Evolutionary conservation across 1,140 invertebrate species (phyloP).

Genomic region (Lepidurus couesii): DNA sequence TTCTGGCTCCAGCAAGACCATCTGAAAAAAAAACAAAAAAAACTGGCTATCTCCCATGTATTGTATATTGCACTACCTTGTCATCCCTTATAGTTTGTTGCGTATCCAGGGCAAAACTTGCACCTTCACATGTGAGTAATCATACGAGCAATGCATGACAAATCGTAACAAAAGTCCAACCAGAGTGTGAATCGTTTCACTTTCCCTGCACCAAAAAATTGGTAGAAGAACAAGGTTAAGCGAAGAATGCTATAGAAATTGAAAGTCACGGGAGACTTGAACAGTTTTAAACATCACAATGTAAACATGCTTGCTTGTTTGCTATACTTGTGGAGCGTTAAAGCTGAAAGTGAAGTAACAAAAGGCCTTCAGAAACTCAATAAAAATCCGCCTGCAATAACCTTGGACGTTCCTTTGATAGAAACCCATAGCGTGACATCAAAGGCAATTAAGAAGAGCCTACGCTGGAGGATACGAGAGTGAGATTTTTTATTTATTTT

Average conservation of each 20-base stretch:
- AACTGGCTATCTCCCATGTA: neutral
- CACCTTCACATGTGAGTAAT: constrained; percentile 1
- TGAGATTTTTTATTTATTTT: too few relatives aligned
- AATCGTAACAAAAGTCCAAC: neutral
- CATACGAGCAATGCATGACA: neutral
- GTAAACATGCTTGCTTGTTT: neutral
- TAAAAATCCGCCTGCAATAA: neutral
- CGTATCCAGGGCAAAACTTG: neutral
- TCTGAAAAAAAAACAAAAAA: neutral
- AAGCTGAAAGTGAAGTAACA: neutral
- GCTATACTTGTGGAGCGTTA: neutral
- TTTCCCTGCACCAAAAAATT: neutral
- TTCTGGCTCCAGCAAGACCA: constrained; percentile 3
- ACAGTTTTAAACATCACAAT: too few relatives aligned
- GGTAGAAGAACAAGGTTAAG: too few relatives aligned
- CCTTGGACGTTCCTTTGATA: neutral
- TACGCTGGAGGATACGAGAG: too few relatives aligned
- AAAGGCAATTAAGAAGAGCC: too few relatives aligned
- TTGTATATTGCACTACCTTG: neutral
- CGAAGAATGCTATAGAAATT: too few relatives aligned
- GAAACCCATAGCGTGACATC: neutral
- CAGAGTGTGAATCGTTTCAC: neutral
- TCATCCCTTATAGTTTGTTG: neutral
- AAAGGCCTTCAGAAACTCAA: neutral
- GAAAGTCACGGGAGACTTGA: too few relatives aligned